Percentiles rank a stretch among this genome's conserved stretches.
Conservation (phyloP, 2,888 invertebrate species). For the Steinernema scapterisci region DNA sequence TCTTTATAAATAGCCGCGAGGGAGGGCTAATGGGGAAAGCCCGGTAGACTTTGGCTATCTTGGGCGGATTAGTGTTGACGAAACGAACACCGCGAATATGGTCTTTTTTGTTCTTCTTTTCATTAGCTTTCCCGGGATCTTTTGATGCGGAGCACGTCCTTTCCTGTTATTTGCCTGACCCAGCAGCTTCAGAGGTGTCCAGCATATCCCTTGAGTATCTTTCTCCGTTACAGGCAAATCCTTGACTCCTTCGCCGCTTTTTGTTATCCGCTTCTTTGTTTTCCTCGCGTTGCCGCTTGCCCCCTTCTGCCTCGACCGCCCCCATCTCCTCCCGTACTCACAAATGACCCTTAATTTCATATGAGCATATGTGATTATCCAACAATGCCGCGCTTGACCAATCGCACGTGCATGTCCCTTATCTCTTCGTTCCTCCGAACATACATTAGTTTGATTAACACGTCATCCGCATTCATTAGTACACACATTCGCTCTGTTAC, state of each 20-base stretch:
- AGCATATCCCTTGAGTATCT: background rate
- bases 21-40: no score
- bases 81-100: background rate
- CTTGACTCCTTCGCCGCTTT: background rate
- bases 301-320: no score
- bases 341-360: background rate
- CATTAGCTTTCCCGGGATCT: background rate
- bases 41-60: no score
- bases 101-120: background rate
- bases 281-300: no score
- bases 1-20: no score
- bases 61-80: constrained; percentile 4
- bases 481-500: no score
- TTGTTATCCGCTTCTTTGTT: background rate
- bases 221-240: background rate
- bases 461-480: background rate
- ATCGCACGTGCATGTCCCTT: background rate
- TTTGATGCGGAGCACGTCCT: no score
- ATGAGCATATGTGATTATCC: background rate
- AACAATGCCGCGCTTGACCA: background rate
- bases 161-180: background rate
- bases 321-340: no score
- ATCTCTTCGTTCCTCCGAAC: no score
- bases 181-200: background rate
- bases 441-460: background rate